Evolutionary conservation across 2,888 invertebrate genomes (phyloP), one percentile per base, ranked within the genome.

Genomic region (Schizotus pectinicornis): DNA sequence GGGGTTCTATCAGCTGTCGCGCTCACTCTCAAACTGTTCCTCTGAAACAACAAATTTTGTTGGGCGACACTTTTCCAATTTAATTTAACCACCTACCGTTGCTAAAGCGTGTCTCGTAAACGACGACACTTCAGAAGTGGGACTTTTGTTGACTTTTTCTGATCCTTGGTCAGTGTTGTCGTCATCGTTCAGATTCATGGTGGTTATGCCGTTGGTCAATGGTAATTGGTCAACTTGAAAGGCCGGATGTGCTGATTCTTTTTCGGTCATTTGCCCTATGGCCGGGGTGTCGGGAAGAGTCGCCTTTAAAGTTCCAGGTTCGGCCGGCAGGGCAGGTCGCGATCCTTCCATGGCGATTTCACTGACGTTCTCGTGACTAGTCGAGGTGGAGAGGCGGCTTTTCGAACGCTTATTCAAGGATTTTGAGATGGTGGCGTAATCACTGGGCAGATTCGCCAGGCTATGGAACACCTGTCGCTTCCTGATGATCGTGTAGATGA

Each of bases 401-500:
- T 79, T 80, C 47, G 81, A 79, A 30, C 82, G 78, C 68, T 86
- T 87, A 41, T 81, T 84, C 35, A 90, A 81, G 1, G 92, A 90
- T 74, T 91, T 90, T 34, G 91, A 86, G 72, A 99, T 98, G 62
- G 95, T 90, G 22, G 88, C 84, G 79, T 92, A 92, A 79, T 99
- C 98, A 59, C 93, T 92, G 6, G 98, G 96, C 66, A 99, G 81
- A 82, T 98, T 99, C n/a, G 98, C 96, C 72, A 99, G 83, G 62
- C 92, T 89, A 81, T 99, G 98, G 82, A 99, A 99, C 56, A 98
- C 96, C 77, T 93, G 93, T n/a, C 99, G 86, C 79, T 99, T 99
- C 48, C 98, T 88, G 72, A 99, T 99, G 65, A 99, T 98, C 0
- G 98, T 99, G 82, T 99, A 99, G 30, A 99, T 95, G 70, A 99